Base-by-base conservation (phyloP, 37 sponge, comb jelly and placozoan species). In the Dysidea cf. avara region DNA sequence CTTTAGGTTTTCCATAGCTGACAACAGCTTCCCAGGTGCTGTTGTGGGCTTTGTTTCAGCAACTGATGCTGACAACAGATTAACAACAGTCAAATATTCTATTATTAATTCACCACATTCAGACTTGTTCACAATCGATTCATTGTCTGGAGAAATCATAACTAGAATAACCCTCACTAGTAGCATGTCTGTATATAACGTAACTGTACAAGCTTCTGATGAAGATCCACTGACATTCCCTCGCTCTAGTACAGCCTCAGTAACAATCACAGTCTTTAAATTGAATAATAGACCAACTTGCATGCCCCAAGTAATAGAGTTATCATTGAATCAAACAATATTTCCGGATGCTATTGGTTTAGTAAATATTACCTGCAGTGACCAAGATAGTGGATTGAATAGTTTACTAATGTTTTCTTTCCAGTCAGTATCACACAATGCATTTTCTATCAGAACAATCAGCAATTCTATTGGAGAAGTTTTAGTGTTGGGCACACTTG, bases 201-300 rank as follows among this genome's bases (percentile, higher is more conserved):
- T 90, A 7, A 14, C 25, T 22, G 86, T 77, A 6, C 50, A 58
- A 34, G 91, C 82, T 16, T 76, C 43, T 12, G 91, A 90, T 84
- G 91, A 78, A 36, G 62, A 56, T 21, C 32, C 20, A 21, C 76
- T 79, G 43, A 79, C 71, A 32, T 22, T 54, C 21, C 55, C 71
- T 25, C 18, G 47, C 49, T 72, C 80, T 20, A 75, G 57, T 26
- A 74, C 76, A 31, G 76, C 55, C 4, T 62, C 59, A 13, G 61
- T 90, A 16, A 76, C 38, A 28, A 50, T 91, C 40, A 7, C 56
- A 33, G 83, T 91, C 22, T 56, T 68, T 30, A 76, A 81, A 13
- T 61, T 82, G 2, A 91, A 91, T 16, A 62, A 38, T 56, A 71
- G 55, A 24, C 88, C 88, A 18, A n/a, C 29, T n/a, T 88, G 88